Base-by-base conservation (phyloP, 92 coral and sea anemone species). In the Epizoanthus rinbou region DNA sequence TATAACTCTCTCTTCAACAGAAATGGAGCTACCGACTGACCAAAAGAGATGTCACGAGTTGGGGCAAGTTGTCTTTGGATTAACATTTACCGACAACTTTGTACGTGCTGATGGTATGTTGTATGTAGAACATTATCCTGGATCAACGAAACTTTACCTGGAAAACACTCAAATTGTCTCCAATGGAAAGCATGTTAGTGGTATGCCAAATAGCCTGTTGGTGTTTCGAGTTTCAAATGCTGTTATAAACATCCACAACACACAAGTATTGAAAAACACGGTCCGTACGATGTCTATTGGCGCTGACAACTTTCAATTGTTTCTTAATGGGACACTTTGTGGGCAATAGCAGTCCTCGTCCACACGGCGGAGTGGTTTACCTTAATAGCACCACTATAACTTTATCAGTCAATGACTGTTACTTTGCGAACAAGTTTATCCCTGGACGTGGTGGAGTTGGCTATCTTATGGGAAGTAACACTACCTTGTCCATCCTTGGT, bases 1-100 rank as follows among this genome's bases (percentile, higher is more conserved):
- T 37, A 33, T 56, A 79, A 79, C 37, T 78, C 88, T 45, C 57
- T 79, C 39, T 85, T 85, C 79, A 78, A 66, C 25, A 58, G 76
- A 58, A 85, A 53, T 22, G 84, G 88, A 8, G 45, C 63, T 19
- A 14, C 64, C 3, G 35, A 31, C 41, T 50, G 56, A 5, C 18
- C 35, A 2, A 73, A 73, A 8, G 41, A 53, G 35, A 3, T 60
- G 52, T 28, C 35, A 18, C 10, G 3, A 23, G 31, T 11, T 57
- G 19, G 37, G 11, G 50, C 69, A 65, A 56, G 70, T 47, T 22
- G 69, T 21, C 53, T 85, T 25, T 17, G 39, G 24, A 22, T 75
- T 35, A 54, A 69, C 57, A 14, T 85, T 76, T 57, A 74, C 53
- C 24, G 63, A 76, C 19, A 79, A 69, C 57, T 10, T 24, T 31